phyloP scores from a whole-genome alignment of 2,113 vertebrate species.

The Clupea harengus region DNA sequence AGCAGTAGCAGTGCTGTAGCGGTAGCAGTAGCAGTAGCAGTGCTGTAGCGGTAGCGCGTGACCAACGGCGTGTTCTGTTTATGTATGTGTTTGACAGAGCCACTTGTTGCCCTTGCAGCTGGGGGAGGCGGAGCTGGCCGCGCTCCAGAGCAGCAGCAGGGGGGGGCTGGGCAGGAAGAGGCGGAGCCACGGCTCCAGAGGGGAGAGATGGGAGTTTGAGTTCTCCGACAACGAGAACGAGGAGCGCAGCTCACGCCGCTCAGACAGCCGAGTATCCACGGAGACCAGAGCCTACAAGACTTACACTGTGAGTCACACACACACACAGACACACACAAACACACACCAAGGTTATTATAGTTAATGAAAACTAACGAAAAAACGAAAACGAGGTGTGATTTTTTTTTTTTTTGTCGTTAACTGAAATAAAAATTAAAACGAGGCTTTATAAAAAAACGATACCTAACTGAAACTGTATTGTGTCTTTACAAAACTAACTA shows the following conservation, averaged over 20 bases:
- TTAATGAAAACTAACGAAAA: no score
- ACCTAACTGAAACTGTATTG: no score
- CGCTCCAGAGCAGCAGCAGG: slow-evolving; percentile 40
- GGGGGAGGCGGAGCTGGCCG: slow-evolving; percentile 37
- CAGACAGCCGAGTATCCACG: not conserved
- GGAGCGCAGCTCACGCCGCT: slow-evolving; percentile 3
- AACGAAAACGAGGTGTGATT: no score
- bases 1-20: no score
- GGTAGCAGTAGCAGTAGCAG: not conserved
- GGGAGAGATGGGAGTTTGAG: slow-evolving; percentile 46
- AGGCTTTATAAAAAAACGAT: no score
- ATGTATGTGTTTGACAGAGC: slow-evolving; percentile 61
- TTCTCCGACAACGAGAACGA: slow-evolving; percentile 65
- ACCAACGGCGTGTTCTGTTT: slow-evolving; percentile 22
- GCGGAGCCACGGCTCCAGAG: slow-evolving; percentile 37
- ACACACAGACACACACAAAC: no score
- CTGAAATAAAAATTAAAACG: no score
- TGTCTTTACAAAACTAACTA: no score
- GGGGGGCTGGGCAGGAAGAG: slow-evolving; percentile 56
- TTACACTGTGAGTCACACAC: no score
- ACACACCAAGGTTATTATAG: no score
- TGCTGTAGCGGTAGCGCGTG: no score
- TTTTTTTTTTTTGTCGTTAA: no score
- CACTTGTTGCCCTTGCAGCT: slow-evolving; percentile 67
- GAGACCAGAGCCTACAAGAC: not conserved